phyloP scores from a whole-genome alignment of 2,797 vertebrate species.

The Muscicapa striata region DNA sequence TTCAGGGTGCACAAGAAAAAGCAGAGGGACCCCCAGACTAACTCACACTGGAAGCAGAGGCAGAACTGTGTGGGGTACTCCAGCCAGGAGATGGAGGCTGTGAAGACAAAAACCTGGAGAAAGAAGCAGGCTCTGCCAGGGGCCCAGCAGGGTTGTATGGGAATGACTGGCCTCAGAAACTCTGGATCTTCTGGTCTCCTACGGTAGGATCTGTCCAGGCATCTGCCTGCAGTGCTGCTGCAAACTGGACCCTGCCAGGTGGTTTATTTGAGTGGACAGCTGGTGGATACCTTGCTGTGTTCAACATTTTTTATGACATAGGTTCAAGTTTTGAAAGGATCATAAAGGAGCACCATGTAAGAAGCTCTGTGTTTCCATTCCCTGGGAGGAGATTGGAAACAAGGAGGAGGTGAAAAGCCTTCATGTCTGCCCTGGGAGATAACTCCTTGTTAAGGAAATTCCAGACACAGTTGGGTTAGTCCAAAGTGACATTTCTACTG shows the following conservation, averaged over 20 bases:
- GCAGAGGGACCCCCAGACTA: neutral
- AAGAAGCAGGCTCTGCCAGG: neutral
- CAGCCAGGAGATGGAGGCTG: neutral
- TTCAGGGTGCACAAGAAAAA: neutral
- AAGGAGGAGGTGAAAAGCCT: neutral
- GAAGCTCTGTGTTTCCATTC: neutral
- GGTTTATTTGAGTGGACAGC: neutral
- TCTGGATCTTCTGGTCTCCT: neutral
- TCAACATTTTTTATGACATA: neutral
- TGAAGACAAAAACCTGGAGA: neutral
- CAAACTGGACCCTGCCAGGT: neutral
- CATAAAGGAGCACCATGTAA: neutral
- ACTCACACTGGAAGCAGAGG: neutral
- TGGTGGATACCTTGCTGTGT: neutral
- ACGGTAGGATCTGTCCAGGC: neutral
- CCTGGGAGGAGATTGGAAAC: neutral
- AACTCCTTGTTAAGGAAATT: neutral
- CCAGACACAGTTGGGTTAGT: neutral
- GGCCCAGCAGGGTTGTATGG: neutral
- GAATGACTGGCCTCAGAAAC: neutral
- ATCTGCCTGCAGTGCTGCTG: neutral
- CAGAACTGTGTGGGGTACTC: neutral
- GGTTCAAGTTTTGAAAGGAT: neutral
- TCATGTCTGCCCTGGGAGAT: neutral
- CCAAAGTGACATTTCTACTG: neutral